Evolutionary conservation across 2,888 invertebrate genomes (phyloP).

Genomic region (Cistogaster globosa): DNA sequence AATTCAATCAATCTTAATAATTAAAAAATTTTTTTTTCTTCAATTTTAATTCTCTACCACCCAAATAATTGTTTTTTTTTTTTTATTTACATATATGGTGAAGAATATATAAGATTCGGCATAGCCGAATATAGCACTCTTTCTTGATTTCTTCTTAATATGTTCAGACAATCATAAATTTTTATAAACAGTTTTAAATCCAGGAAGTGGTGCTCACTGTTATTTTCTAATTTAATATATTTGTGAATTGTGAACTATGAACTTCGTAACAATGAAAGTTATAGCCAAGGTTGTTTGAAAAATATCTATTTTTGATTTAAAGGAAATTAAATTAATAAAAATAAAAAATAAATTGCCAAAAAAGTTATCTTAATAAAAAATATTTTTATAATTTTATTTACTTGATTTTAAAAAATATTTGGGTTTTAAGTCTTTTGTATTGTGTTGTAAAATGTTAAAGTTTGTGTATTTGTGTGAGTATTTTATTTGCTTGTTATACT

Average conservation of each 20-base stretch:
- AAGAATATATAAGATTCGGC: too few relatives aligned
- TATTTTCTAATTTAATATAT: too few relatives aligned
- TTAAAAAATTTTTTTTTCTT: too few relatives aligned
- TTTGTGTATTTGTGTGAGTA: neutral
- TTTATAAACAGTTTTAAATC: too few relatives aligned
- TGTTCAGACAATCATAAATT: too few relatives aligned
- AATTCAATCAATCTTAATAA: too few relatives aligned
- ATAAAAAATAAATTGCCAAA: conserved; percentile 4
- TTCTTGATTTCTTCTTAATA: too few relatives aligned
- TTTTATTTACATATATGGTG: too few relatives aligned
- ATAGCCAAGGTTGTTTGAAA: conserved; percentile 65
- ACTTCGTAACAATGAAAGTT: conserved; percentile 58
- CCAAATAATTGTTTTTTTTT: too few relatives aligned
- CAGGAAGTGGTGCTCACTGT: too few relatives aligned
- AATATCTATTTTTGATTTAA: neutral
- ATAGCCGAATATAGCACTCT: too few relatives aligned
- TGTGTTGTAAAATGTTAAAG: neutral
- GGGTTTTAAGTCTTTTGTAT: conserved; percentile 70
- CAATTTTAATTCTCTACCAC: too few relatives aligned
- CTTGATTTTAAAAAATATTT: neutral
- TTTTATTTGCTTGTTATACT: conserved; percentile 16
- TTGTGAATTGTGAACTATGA: neutral
- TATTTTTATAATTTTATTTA: neutral
- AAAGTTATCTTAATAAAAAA: neutral
- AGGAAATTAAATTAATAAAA: neutral